Base-by-base conservation (phyloP, 2,888 invertebrate species). In the Dendrolimus pini region DNA sequence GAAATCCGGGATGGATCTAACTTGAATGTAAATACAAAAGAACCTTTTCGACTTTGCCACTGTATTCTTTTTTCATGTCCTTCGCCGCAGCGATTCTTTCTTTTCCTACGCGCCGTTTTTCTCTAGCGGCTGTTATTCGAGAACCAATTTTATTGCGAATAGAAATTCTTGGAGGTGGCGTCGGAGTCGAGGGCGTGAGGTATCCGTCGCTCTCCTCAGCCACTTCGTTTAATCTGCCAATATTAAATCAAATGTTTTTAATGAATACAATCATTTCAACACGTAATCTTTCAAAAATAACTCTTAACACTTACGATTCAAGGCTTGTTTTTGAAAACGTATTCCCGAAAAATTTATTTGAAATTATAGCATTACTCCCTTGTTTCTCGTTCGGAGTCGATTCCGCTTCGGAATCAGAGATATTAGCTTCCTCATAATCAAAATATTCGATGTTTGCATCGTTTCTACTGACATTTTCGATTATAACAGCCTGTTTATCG, bases 301-400 rank as follows among this genome's bases (percentile, higher is more conserved):
- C 41, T 41, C 7, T 41, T 30, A 53, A 54, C 62, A 88, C 89
- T 84, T 74, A 89, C 89, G 87, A 88, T 74, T 88, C 89, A 14
- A 82, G 62, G 61, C 86, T 87, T 9, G 71, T 66, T 60, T 65
- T 75, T 10, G 72, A 68, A 56, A 75, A 72, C 30, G 76, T 67
- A 3, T 75, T 72, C n/a, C 65, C 70, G 52, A 82, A 78, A 61
- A 80, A 74, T 9, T 61, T 65, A 56, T 70, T 52, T 56, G 68
- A 56, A 61, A 60, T 18, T 59, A 13, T 63, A 9, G 12, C 69
- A 58, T 74, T 77, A 58, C 66, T 65, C 54, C 74, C 74, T 57
- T 70, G 63, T 62, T 63, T 69, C 52, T 75, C 73, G 57, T 66
- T 66, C 18, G 69, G 61, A 12, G 67, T 71, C 55, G 68, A 61